Base-by-base conservation (phyloP, 2,797 vertebrate species). In the Neomorphus geoffroyi region DNA sequence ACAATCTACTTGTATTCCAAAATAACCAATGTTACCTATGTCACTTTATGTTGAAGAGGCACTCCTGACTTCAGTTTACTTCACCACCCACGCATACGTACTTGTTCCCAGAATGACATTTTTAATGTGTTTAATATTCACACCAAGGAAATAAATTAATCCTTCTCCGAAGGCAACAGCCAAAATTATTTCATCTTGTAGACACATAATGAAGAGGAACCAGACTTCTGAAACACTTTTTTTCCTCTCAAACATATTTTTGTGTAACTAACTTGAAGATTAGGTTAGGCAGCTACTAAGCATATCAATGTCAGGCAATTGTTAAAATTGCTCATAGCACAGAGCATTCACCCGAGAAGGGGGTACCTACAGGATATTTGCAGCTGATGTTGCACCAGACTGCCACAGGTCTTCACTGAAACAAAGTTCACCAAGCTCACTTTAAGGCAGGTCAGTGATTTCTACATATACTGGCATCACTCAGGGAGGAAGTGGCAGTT, bases 361-460 rank as follows among this genome's bases (percentile, higher is more conserved):
- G 10, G 7, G 3, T 9, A 61, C 13, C 24, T 35, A 24, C 18
- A 43, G 54, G 85, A 51, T 58, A 69, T 53, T 73, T 91, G 46
- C 51, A 60, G n/a, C 67, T 77, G 64, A 46, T 21, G 72, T 69
- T 84, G 24, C 67, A 87, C 43, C 5, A 64, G 32, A 24, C 27
- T 3, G 1, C 39, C n/a, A 23, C 13, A 21, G 18, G 21, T 80
- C 53, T 58, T 77, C 61, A 62, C 46, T 48, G 71, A 89, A 85
- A 91, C 13, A 35, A 86, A 80, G 41, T 16, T 75, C 74, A 74
- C 28, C 26, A 69, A 79, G 22, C 35, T 91, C 13, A 2, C 33
- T 87, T 82, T 56, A 94, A 80, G 67, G 51, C 64, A 80, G 70
- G 65, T 72, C 66, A 94, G 75, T 73, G 41, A 61, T 87, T 85